Evolutionary conservation across 2,888 invertebrate genomes (phyloP).

Genomic region (Pristionchus arcanus): DNA sequence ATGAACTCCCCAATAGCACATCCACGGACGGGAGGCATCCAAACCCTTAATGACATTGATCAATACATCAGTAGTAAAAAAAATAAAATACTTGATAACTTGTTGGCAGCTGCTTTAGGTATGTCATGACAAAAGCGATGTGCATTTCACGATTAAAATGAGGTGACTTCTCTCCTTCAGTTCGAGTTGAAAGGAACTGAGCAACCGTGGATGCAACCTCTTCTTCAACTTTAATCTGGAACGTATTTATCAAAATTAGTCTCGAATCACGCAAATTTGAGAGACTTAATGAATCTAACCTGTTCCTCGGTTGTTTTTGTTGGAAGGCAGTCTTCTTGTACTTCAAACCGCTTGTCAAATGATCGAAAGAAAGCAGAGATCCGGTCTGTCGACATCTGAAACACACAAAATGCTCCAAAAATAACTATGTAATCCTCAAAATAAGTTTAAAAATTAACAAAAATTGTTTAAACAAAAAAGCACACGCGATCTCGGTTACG

Average conservation of each 20-base stretch:
- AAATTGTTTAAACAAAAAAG: no score
- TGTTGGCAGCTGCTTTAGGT: constrained; percentile 58
- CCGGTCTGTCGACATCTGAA: constrained; percentile 35
- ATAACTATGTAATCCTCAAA: no score
- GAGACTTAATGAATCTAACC: constrained; percentile 56
- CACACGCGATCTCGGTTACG: no score
- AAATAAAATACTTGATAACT: constrained; percentile 58
- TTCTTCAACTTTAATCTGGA: constrained; percentile 57
- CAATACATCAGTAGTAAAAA: not conserved
- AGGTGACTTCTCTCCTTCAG: constrained; percentile 42
- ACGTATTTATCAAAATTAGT: constrained; percentile 17
- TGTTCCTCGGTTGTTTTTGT: constrained; percentile 69
- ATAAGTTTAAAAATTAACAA: no score
- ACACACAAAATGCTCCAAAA: no score
- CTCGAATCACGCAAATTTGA: not conserved
- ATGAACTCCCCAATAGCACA: constrained; percentile 97
- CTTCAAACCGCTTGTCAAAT: constrained; percentile 58
- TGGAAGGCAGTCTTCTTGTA: constrained; percentile 64
- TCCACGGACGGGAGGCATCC: constrained; percentile 96
- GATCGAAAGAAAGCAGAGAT: constrained; percentile 58
- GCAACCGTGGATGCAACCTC: constrained; percentile 33
- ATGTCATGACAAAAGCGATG: constrained; percentile 59
- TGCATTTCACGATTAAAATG: constrained; percentile 60
- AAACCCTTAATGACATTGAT: constrained; percentile 83
- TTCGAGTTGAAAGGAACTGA: constrained; percentile 8